A percentile compares a stretch with the other conserved stretches of the same genome.
Conservation (phyloP, 2,113 vertebrate species). For the Ictidomys tridecemlineatus region DNA sequence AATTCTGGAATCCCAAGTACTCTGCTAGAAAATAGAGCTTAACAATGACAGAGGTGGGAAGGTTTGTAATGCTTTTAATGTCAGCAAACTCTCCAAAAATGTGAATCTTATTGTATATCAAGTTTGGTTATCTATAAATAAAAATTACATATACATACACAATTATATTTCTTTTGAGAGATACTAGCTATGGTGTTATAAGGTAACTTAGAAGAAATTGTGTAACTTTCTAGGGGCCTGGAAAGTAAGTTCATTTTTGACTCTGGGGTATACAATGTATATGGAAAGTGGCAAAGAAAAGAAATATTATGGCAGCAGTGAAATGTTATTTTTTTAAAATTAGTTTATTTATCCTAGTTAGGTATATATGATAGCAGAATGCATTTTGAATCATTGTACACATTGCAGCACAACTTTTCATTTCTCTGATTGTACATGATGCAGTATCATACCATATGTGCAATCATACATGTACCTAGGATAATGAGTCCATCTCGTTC, state of each 20-base stretch:
- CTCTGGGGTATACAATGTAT: neutral
- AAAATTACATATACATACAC: conserved; percentile 53
- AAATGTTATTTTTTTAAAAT: neutral
- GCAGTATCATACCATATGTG: no score
- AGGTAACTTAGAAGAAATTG: neutral
- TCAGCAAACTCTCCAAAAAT: neutral
- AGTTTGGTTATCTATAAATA: conserved; percentile 53
- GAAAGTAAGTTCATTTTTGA: neutral
- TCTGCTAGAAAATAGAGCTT: neutral
- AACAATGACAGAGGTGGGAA: neutral
- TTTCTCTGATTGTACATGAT: no score
- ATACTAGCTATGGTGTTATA: conserved; percentile 4
- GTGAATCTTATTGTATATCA: conserved; percentile 43
- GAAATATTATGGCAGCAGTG: neutral
- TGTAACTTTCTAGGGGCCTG: neutral
- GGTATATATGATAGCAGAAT: no score
- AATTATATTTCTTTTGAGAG: conserved; percentile 33
- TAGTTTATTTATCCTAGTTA: no score
- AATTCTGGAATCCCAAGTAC: conserved; percentile 7
- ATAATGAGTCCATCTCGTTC: no score
- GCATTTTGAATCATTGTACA: no score
- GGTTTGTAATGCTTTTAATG: conserved; percentile 45
- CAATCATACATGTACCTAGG: no score
- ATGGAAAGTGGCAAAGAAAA: neutral
- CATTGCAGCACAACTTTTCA: no score